These are phyloP conservation scores for Cinclus cinclus DNA, from an alignment of 2,113 vertebrate species.

Conservation along the genomic window DNA sequence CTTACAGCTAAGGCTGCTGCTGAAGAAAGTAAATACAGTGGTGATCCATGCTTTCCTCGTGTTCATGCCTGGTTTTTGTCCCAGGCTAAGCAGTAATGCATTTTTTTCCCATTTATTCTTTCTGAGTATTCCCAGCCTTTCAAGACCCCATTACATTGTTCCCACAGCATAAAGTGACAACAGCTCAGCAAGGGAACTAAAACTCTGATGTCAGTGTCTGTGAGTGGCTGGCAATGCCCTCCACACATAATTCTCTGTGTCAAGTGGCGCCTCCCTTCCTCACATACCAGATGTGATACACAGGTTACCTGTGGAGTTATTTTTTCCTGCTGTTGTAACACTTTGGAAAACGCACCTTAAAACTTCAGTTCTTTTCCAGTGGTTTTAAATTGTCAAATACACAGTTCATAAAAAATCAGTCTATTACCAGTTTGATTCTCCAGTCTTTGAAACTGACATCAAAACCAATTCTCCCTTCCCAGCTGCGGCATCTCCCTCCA, in stretches of 20 bases:
- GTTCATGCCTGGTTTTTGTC: background rate
- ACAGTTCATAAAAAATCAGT: background rate
- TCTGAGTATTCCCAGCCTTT: background rate
- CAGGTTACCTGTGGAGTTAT: background rate
- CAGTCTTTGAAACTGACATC: background rate
- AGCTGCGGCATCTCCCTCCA: background rate
- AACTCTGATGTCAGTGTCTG: background rate
- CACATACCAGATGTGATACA: background rate
- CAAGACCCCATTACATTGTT: background rate
- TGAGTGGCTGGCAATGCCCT: background rate
- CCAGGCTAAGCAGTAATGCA: background rate
- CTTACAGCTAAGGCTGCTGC: background rate
- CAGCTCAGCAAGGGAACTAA: background rate
- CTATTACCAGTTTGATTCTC: background rate
- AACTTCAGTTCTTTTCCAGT: background rate
- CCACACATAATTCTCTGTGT: background rate
- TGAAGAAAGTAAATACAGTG: background rate
- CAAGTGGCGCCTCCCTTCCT: background rate
- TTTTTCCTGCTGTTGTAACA: background rate
- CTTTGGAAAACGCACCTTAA: background rate
- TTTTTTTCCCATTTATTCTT: background rate
- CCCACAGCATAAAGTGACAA: background rate
- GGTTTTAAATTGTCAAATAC: background rate
- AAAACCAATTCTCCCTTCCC: background rate
- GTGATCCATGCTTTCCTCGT: background rate